Percentiles rank a stretch among this genome's conserved stretches.
Evolutionary conservation across 2,888 invertebrate genomes (phyloP).

Genomic region (Rhimphoctona megacephalus): DNA sequence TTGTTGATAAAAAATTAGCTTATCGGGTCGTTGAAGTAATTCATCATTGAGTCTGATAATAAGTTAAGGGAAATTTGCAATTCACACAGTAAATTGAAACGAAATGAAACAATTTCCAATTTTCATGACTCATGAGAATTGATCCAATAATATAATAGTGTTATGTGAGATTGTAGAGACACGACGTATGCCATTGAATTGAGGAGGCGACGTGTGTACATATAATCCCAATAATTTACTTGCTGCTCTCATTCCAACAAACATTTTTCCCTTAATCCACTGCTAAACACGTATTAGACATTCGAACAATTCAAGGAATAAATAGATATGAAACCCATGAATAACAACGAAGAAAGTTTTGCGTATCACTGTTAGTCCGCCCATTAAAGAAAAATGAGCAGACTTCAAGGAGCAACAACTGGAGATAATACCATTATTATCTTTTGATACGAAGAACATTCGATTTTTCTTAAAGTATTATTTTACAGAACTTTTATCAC

Average conservation of each 20-base stretch:
- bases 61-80: background rate
- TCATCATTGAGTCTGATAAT: background rate
- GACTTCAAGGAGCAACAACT: background rate
- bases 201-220: slow-evolving; percentile 32
- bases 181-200: background rate
- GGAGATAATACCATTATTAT: background rate
- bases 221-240: slow-evolving; percentile 51
- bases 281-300: slow-evolving; percentile 3
- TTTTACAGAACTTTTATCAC: background rate
- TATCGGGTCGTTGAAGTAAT: background rate
- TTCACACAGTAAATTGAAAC: background rate
- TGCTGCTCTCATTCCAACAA: background rate
- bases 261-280: background rate
- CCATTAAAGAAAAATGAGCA: background rate
- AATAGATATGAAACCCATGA: background rate
- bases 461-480: background rate
- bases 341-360: background rate
- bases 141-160: background rate
- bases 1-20: background rate
- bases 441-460: background rate
- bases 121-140: background rate
- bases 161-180: background rate
- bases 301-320: background rate
- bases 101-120: background rate
- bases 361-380: background rate